These are phyloP conservation scores for Nasonia longicornis DNA, from an alignment of 1,140 invertebrate genomes.

Conservation along the genomic window DNA sequence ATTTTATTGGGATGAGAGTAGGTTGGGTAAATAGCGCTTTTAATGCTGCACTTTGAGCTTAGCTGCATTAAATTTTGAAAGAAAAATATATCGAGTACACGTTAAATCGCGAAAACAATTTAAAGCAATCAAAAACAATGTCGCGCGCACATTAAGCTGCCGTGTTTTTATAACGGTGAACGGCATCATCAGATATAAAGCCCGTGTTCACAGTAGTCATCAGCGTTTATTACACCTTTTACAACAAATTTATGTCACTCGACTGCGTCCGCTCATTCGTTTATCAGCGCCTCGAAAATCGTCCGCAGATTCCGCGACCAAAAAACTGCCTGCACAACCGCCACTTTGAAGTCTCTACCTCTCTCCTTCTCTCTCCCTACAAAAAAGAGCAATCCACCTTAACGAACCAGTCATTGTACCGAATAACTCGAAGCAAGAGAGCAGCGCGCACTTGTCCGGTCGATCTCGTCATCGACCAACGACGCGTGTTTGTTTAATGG, in stretches of 20 bases:
- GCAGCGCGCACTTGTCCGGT: background rate
- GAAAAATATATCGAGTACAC: too few relatives aligned
- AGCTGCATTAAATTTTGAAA: background rate
- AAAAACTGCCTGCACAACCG: background rate
- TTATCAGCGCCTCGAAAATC: background rate
- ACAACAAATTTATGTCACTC: background rate
- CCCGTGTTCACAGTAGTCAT: background rate
- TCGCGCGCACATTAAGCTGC: background rate
- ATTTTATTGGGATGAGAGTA: background rate
- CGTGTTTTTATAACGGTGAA: background rate
- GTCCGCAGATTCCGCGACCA: background rate
- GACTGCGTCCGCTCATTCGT: constrained; percentile 16
- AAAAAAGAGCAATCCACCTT: background rate
- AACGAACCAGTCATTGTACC: constrained; percentile 15
- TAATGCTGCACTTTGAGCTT: background rate
- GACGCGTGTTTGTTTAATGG: constrained; percentile 40
- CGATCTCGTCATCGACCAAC: background rate
- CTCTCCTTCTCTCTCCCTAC: background rate
- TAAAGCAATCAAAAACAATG: background rate
- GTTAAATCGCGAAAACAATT: too few relatives aligned
- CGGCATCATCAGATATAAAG: background rate
- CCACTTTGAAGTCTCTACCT: background rate
- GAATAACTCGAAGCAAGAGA: background rate
- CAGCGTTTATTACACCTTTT: constrained; percentile 4
- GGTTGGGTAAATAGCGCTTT: constrained; percentile 2